Evolutionary conservation across 35 echinoderm and acorn worm species (phyloP), one percentile per base, ranked within the genome.

Genomic region (Lytechinus variegatus): DNA sequence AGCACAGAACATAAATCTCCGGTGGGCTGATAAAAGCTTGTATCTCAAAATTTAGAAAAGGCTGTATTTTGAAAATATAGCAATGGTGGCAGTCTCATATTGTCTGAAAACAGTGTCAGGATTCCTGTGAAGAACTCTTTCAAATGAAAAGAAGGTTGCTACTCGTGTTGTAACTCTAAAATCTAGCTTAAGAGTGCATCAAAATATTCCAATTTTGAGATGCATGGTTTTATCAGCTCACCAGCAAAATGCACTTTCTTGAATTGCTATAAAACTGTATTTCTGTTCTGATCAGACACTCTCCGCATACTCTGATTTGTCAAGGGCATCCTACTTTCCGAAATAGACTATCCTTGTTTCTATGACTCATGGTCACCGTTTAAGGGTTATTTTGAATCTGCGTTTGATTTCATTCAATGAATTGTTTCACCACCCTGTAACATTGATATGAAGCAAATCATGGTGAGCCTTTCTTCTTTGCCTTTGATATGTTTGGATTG

Each of bases 401-500:
- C 66, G 3, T 79, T 79, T 79, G 66, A 79, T 79, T 79, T 79
- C 66, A 79, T 79, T 79, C 66, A 79, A 79, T 24, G 66, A 79
- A 79, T 44, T 79, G 66, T 79, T 79, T 79, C 21, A 79, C n/a
- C 66, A 24, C 66, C 66, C 66, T 24, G n/a, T 79, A 79, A 79
- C 66, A 79, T 79, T 79, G 19, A 79, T 79, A 79, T 79, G 66
- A 79, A 79, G 66, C n/a, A 79, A 16, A 79, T 79, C 66, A 79
- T 21, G 16, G n/a, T 79, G 10, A 79, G 66, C 66, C 12, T 44
- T 24, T 79, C 66, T 79, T 79, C n/a, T 79, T 21, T 79, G 14
- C 66, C 14, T 79, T 79, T 79, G 66, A 79, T 79, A 24, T 79
- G 66, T n/a, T 24, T 19, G 66, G n/a, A 79, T 79, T 79, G 66